Conservation (phyloP, 1,140 invertebrate genomes). For the Drosophila oshimai region DNA sequence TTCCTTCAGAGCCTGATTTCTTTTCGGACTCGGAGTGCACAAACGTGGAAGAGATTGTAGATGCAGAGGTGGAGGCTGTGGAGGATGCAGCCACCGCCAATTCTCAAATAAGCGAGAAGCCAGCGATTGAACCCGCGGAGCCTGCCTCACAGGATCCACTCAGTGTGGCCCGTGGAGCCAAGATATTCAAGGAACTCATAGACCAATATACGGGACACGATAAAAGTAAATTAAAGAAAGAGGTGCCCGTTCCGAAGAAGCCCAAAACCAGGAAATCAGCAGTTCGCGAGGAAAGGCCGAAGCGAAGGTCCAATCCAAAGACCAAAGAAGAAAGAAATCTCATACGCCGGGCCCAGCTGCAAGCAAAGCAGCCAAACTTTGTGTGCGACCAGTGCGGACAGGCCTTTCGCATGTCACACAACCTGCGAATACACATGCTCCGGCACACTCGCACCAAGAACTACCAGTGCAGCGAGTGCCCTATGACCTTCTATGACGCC, state of each 20-base stretch:
- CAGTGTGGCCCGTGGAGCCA: conserved; percentile 1
- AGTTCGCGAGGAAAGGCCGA: not conserved
- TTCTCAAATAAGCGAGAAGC: not conserved
- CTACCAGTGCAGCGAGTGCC: conserved; percentile 47
- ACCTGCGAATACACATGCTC: conserved; percentile 60
- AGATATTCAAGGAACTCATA: conserved; percentile 19
- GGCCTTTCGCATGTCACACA: conserved; percentile 50
- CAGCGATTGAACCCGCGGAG: not conserved
- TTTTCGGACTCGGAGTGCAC: not conserved
- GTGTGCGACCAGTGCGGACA: conserved; percentile 66
- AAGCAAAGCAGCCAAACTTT: conserved; percentile 39
- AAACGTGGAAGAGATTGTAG: not conserved
- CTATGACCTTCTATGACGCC: conserved; percentile 57
- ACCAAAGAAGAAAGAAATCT: conserved; percentile 48
- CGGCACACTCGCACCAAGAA: conserved; percentile 58
- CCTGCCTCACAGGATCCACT: conserved; percentile 2
- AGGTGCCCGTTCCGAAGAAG: not conserved
- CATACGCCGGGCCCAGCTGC: conserved; percentile 50
- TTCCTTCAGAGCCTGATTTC: not conserved
- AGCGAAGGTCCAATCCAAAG: conserved; percentile 8
- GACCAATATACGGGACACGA: conserved; percentile 2
- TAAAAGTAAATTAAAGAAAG: not conserved
- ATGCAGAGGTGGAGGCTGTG: not conserved
- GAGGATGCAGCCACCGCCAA: not conserved
- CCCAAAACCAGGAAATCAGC: not conserved